Conservation (phyloP, 1,140 invertebrate species). For the Cyclina sinensis region DNA sequence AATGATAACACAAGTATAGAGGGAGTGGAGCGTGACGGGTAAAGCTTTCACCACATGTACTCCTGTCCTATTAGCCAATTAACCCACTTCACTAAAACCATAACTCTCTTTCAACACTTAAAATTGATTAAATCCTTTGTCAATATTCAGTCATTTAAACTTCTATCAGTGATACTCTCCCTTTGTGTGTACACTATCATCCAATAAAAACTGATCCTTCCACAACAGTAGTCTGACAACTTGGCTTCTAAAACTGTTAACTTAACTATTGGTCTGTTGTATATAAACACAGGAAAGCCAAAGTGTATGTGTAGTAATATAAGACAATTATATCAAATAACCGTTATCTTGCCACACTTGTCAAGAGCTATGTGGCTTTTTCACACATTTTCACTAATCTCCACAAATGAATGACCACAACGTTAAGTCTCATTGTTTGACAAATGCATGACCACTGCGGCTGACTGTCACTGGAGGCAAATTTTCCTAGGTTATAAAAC, state of each 20-base stretch:
- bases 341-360: not conserved
- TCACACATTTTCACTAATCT: constrained; percentile 4
- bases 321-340: constrained; percentile 35
- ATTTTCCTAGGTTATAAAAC: not conserved
- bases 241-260: not conserved
- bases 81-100: not conserved
- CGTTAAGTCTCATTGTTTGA: too few species aligned
- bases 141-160: constrained; percentile 13
- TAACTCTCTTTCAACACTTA: constrained; percentile 16
- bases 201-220: not conserved
- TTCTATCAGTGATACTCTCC: not conserved
- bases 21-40: not conserved
- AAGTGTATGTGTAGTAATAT: not conserved
- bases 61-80: not conserved
- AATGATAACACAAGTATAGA: constrained; percentile 19
- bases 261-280: too few species aligned
- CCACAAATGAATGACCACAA: not conserved
- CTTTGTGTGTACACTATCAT: not conserved
- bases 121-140: constrained; percentile 41
- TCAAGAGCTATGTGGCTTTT: constrained; percentile 8
- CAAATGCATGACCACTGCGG: too few species aligned
- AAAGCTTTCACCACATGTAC: constrained; percentile 11
- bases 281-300: not conserved
- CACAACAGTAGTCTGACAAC: not conserved
- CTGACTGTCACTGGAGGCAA: not conserved